phyloP scores from a whole-genome alignment of 1,140 invertebrate species.

The Drosophila ironensis region DNA sequence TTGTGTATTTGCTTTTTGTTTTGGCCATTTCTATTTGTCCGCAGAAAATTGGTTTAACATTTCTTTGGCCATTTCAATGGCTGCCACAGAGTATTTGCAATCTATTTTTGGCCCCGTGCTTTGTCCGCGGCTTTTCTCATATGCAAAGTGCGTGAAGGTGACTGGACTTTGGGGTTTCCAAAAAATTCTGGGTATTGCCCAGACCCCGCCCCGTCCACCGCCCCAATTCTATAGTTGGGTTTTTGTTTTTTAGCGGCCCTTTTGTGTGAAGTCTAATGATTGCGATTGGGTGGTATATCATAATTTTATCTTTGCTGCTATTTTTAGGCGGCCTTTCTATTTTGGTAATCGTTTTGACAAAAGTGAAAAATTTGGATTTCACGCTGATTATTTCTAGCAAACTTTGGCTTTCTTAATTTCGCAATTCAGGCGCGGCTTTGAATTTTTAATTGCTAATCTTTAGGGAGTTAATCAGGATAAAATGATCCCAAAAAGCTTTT shows the following conservation, averaged over 20 bases:
- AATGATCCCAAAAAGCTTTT: too few relatives aligned
- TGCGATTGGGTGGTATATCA: too few relatives aligned
- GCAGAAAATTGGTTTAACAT: conserved; percentile 21
- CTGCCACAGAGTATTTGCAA: too few relatives aligned
- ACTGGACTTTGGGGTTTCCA: conserved; percentile 25
- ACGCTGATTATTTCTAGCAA: too few relatives aligned
- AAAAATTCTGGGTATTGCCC: not conserved
- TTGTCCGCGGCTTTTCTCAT: conserved; percentile 15
- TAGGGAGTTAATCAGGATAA: too few relatives aligned
- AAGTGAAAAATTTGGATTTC: too few relatives aligned
- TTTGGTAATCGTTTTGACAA: too few relatives aligned
- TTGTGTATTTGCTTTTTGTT: not conserved
- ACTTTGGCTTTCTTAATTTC: too few relatives aligned
- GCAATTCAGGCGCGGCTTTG: too few relatives aligned
- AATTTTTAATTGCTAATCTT: too few relatives aligned
- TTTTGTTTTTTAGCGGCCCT: conserved; percentile 16
- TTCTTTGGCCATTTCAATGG: conserved; percentile 14
- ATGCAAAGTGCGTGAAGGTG: conserved; percentile 34
- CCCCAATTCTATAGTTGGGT: not conserved
- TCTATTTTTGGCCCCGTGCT: conserved; percentile 19
- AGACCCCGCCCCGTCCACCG: not conserved
- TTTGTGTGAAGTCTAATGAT: not conserved
- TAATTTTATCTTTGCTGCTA: not conserved
- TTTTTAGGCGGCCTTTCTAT: not conserved
- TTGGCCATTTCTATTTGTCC: conserved; percentile 7